Evolutionary conservation across 2,113 vertebrate genomes (phyloP).

Genomic region (Nannobrachium achirus): DNA sequence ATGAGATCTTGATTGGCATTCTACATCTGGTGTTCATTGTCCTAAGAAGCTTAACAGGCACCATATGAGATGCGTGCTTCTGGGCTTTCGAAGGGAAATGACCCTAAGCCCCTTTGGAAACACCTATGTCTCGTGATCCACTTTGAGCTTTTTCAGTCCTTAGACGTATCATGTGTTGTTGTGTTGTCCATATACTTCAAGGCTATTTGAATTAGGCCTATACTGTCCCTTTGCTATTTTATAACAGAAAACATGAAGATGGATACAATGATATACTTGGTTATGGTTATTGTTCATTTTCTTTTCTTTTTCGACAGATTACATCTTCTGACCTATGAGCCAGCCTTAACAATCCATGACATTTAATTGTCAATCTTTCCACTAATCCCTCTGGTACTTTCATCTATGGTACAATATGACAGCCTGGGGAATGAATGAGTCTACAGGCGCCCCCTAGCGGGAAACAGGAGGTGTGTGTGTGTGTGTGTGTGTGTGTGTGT

Average conservation of each 20-base stretch:
- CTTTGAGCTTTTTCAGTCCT: not conserved
- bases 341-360: no score
- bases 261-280: no score
- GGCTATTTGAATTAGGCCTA: no score
- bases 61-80: constrained; percentile 46
- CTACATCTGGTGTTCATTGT: constrained; percentile 54
- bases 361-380: no score
- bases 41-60: constrained; percentile 68
- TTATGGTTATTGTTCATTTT: no score
- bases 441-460: constrained; percentile 33
- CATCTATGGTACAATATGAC: not conserved
- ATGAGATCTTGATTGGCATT: constrained; percentile 61
- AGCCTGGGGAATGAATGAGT: not conserved
- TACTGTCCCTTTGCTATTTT: no score
- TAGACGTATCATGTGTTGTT: no score
- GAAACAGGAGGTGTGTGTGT: not conserved
- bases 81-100: constrained; percentile 57
- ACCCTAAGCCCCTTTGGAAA: constrained; percentile 43
- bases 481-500: constrained; percentile 17
- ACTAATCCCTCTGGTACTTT: no score
- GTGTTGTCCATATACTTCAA: no score
- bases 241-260: no score
- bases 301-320: no score
- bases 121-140: constrained; percentile 21
- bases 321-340: no score